A percentile compares a stretch with the other conserved stretches of the same genome.
Evolutionary conservation across 2,113 vertebrate species (phyloP).

Genomic region (Pseudorasbora parva): DNA sequence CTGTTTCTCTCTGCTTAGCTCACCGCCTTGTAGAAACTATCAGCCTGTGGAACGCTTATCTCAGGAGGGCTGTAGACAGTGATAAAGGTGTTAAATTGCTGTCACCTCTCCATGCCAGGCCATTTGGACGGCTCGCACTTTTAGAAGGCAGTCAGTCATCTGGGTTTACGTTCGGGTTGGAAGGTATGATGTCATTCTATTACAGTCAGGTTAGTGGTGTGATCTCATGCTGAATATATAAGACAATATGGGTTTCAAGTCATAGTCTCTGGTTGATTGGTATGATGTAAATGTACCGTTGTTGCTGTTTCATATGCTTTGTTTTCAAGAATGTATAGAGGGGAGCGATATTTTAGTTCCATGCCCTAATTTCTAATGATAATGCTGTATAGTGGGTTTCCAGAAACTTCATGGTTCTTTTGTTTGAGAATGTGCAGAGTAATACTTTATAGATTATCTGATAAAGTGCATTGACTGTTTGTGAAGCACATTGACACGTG

Average conservation of each 20-base stretch:
- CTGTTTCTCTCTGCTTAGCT: conserved; percentile 11
- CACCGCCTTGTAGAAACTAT: conserved; percentile 23
- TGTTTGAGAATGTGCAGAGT: conserved; percentile 13
- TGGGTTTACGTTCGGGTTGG: conserved; percentile 30
- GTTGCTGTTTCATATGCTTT: neutral
- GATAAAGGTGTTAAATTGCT: conserved; percentile 24
- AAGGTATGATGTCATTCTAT: conserved; percentile 35
- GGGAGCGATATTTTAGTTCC: conserved; percentile 19
- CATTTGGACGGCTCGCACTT: neutral
- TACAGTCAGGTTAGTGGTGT: conserved; percentile 37
- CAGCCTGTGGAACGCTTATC: conserved; percentile 33
- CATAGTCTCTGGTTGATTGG: neutral
- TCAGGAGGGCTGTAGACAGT: conserved; percentile 9
- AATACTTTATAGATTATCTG: neutral
- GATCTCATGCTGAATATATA: conserved; percentile 38
- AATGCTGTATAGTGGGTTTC: neutral
- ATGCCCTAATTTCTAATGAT: neutral
- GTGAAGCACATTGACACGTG: too few relatives aligned
- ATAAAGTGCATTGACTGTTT: neutral
- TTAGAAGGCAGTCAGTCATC: neutral
- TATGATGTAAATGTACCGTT: neutral
- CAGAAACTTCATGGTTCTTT: conserved; percentile 37
- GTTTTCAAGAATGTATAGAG: neutral
- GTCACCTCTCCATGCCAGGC: neutral
- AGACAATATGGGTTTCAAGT: conserved; percentile 3